Base-by-base conservation (phyloP, 2,113 vertebrate genomes). In the Regulus satrapa region DNA sequence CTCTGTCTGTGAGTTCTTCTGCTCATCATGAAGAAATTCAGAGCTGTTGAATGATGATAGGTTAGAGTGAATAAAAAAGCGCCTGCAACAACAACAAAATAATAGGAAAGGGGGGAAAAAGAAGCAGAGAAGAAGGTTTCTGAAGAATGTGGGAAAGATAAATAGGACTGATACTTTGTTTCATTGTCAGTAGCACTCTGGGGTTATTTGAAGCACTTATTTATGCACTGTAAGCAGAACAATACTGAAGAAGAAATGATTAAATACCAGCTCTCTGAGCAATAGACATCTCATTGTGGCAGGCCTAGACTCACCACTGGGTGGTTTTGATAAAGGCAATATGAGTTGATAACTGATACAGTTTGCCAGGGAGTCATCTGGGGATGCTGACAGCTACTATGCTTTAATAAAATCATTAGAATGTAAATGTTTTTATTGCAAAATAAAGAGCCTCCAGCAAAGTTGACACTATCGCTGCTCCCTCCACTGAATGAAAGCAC, bases 391-490 rank as follows among this genome's bases (percentile, higher is more conserved):
- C 99, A 99, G 99, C 98, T 98, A 98, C 97, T 96, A 98, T 98
- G 98, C 99, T 99, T 99, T 99, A 99, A 99, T 99, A 99, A 99
- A 99, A 99, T 99, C 99, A 99, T 99, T 99, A 99, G 99, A 99
- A 99, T 99, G 99, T 99, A 99, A 99, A 99, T 99, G 99, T 99
- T 99, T 98, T 99, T 99, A 99, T 99, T 99, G 99, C 98, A 85
- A 99, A 99, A 99, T 99, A 99, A 98, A 99, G 98, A 99, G 99
- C 99, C 99, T 98, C 98, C 97, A 99, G 99, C 98, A 98, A 98
- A 98, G 98, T 97, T 99, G 99, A 99, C 99, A 99, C 98, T 98
- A 99, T 99, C 99, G 95, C 93, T 97, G 97, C 97, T 98, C 98
- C 98, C 97, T 97, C 97, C 92, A 94, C 98, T 98, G 99, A 99